Evolutionary conservation across 2,888 invertebrate genomes (phyloP).

Genomic region (Onthophagus sagittarius): DNA sequence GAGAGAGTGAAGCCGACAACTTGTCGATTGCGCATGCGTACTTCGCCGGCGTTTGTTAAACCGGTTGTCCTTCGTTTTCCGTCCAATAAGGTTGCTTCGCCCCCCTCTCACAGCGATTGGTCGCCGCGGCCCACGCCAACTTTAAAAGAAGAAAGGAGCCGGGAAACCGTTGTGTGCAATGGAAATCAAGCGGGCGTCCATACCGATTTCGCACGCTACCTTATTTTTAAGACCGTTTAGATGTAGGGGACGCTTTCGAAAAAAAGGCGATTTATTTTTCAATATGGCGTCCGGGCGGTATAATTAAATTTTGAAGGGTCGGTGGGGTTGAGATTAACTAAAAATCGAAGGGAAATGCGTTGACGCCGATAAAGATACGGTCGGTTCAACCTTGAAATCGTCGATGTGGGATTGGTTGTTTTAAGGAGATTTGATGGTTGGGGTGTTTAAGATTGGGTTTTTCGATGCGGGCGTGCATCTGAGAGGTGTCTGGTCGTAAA

Average conservation of each 20-base stretch:
- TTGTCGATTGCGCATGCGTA: constrained; percentile 33
- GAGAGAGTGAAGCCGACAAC: not conserved
- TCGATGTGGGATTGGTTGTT: not conserved
- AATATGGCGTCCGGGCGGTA: constrained; percentile 14
- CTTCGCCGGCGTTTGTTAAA: constrained; percentile 28
- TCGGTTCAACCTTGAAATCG: not conserved
- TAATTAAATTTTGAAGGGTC: too few relatives aligned
- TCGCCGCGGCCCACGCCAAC: constrained; percentile 27
- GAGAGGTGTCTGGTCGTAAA: not conserved
- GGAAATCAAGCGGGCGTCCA: not conserved
- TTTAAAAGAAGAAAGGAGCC: constrained; percentile 35
- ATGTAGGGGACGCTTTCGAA: constrained; percentile 38
- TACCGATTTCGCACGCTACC: constrained; percentile 18
- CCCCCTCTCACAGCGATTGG: constrained; percentile 43
- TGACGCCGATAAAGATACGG: not conserved
- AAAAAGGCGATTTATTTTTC: constrained; percentile 19
- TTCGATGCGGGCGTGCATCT: not conserved
- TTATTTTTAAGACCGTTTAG: constrained; percentile 32
- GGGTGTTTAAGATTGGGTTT: not conserved
- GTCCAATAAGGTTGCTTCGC: constrained; percentile 39
- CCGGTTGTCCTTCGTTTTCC: constrained; percentile 42
- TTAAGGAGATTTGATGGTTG: not conserved
- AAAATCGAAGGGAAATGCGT: not conserved
- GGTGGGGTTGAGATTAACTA: not conserved
- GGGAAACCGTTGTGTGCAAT: constrained; percentile 18